Conservation (phyloP, 1,140 invertebrate genomes). For the Apis laboriosa region DNA sequence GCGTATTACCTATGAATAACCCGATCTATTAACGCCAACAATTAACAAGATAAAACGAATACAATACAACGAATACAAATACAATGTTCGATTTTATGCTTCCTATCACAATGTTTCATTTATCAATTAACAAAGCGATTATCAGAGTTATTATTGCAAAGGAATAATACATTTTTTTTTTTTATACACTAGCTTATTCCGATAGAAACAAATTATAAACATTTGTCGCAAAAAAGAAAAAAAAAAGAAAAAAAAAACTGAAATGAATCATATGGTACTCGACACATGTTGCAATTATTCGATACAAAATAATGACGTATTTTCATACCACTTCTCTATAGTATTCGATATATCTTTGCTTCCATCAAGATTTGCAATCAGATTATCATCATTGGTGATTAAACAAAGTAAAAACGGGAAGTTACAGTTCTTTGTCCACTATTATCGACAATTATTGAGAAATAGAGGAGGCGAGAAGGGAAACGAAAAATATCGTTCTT, state of each 20-base stretch:
- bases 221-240: too few relatives aligned
- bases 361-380: not conserved
- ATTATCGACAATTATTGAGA: not conserved
- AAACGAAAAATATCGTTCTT: not conserved
- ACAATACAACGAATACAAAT: not conserved
- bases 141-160: not conserved
- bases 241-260: too few relatives aligned
- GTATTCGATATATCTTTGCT: too few relatives aligned
- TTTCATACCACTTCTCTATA: too few relatives aligned
- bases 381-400: not conserved
- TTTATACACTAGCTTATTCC: too few relatives aligned
- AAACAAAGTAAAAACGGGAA: not conserved
- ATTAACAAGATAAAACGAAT: constrained; percentile 4
- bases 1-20: too few relatives aligned
- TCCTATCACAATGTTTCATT: not conserved
- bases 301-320: too few relatives aligned
- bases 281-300: not conserved
- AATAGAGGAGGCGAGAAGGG: not conserved
- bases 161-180: too few relatives aligned
- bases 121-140: not conserved
- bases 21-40: not conserved
- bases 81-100: not conserved
- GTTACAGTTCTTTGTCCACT: too few relatives aligned
- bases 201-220: too few relatives aligned
- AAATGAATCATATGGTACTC: too few relatives aligned